Base-by-base conservation (phyloP, 2,888 invertebrate species). In the Lepetodrilus schrolli region DNA sequence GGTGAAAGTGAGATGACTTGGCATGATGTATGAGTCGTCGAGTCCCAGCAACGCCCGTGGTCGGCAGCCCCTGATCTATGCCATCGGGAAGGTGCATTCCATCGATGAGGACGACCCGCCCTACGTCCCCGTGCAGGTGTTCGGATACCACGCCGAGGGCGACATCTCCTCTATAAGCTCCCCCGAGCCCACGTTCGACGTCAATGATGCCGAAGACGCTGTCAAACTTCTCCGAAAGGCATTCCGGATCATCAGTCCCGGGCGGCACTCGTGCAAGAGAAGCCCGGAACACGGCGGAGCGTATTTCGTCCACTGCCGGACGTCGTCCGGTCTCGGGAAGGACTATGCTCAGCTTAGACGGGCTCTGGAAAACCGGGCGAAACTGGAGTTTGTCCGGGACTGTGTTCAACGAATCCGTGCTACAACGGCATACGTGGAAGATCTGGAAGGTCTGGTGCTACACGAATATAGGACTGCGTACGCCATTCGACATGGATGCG, bases 291-390 rank as follows among this genome's bases (percentile, higher is more conserved):
- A 85, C 71, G 82, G 83, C 20, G 84, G 83, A 38, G 82, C 82
- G 8, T 83, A 84, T 43, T 89, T 90, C 73, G 80, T 84, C 17
- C 90, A 90, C 77, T 88, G 89, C 74, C 81, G 82, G 48, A 82
- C 85, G 74, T 82, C 85, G 1, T 80, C 82, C 4, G 80, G 77
- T 2, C 76, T 89, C 4, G 88, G 86, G 0, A 76, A 80, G 47
- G 83, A 87, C 30, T 89, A 89, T 74, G 66, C 80, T 3, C 78
- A 83, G 20, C 79, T 90, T 7, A 80, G 87, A 7, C 74, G 80
- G 50, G 49, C 87, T 26, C 81, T 90, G 77, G 87, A 87, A 74
- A 82, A 83, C 36, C 78, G 85, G 48, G 87, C 87, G 8, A 78
- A 83, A 68, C 75, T 89, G 30, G 86, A 89, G 51, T 82, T 89